Conservation (phyloP, 2,888 invertebrate species). For the Andrena haemorrhoa region DNA sequence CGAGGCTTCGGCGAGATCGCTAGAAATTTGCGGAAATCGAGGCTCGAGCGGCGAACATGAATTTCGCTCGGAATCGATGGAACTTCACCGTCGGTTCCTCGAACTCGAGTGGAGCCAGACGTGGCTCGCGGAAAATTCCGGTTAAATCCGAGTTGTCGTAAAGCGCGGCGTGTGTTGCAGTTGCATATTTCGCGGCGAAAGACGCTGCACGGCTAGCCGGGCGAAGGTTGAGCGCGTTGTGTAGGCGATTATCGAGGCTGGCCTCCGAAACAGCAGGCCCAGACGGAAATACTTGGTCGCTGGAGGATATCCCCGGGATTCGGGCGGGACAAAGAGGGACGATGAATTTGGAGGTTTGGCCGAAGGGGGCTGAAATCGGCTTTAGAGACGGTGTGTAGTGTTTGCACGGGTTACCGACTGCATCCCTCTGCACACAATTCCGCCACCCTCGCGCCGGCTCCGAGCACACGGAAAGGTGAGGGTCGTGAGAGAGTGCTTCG, state of each 20-base stretch:
- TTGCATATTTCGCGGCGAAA: neutral
- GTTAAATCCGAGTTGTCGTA: neutral
- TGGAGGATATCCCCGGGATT: slow-evolving; percentile 6
- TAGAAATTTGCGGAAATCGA: no score
- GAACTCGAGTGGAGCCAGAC: neutral
- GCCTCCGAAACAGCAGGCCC: slow-evolving; percentile 7
- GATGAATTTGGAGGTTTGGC: slow-evolving; percentile 54
- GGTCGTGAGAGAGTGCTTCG: slow-evolving; percentile 32
- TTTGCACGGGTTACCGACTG: slow-evolving; percentile 69
- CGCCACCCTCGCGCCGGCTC: slow-evolving; percentile 34
- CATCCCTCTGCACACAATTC: slow-evolving; percentile 65
- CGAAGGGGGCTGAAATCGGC: slow-evolving; percentile 66
- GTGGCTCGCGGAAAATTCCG: neutral
- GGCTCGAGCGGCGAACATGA: no score
- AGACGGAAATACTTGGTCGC: slow-evolving; percentile 21
- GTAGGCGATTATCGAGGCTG: slow-evolving; percentile 30
- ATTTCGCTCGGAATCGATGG: no score
- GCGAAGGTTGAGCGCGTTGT: slow-evolving; percentile 16
- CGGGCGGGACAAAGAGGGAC: slow-evolving; percentile 16
- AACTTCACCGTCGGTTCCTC: neutral
- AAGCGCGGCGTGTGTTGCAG: neutral
- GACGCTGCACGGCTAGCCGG: neutral
- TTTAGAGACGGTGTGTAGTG: slow-evolving; percentile 64
- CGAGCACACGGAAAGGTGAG: slow-evolving; percentile 26
- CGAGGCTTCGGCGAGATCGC: no score